These are phyloP conservation scores for Drosophila melanica DNA, from an alignment of 1,140 invertebrate species.

Conservation along the genomic window DNA sequence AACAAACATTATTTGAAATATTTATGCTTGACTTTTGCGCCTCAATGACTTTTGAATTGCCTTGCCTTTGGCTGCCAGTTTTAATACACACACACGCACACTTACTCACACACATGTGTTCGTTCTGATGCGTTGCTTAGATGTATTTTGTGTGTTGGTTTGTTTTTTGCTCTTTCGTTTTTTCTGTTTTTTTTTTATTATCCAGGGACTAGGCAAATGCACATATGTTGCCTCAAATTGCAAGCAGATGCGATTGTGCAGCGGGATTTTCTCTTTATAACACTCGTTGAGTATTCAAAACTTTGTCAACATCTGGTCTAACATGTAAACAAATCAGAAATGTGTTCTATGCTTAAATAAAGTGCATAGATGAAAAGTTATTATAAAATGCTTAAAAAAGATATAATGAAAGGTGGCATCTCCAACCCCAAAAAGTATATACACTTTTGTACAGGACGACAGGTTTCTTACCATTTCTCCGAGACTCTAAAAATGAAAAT, in stretches of 20 bases:
- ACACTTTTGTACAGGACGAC: too few relatives aligned
- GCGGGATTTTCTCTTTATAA: constrained; percentile 15
- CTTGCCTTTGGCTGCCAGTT: constrained; percentile 79
- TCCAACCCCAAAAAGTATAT: too few relatives aligned
- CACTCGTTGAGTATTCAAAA: background rate
- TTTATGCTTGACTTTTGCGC: constrained; percentile 83
- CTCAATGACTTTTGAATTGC: constrained; percentile 83
- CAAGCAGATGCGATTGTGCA: constrained; percentile 41
- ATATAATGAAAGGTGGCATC: too few relatives aligned
- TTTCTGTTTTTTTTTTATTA: constrained; percentile 21
- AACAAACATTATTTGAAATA: constrained; percentile 81
- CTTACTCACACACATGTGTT: constrained; percentile 26
- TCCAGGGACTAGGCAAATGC: constrained; percentile 33
- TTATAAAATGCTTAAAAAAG: too few relatives aligned
- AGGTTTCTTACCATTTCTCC: too few relatives aligned
- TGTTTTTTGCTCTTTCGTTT: constrained; percentile 16
- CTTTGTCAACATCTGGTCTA: constrained; percentile 17
- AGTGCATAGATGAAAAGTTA: background rate
- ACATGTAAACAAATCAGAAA: background rate
- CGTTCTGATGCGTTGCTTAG: constrained; percentile 25
- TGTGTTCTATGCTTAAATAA: background rate
- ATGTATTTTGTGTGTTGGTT: constrained; percentile 11
- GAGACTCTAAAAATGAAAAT: too few relatives aligned
- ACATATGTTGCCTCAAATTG: constrained; percentile 52
- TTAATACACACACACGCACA: constrained; percentile 47